phyloP scores from a whole-genome alignment of 2,888 invertebrate species.

The Beris chalybata region DNA sequence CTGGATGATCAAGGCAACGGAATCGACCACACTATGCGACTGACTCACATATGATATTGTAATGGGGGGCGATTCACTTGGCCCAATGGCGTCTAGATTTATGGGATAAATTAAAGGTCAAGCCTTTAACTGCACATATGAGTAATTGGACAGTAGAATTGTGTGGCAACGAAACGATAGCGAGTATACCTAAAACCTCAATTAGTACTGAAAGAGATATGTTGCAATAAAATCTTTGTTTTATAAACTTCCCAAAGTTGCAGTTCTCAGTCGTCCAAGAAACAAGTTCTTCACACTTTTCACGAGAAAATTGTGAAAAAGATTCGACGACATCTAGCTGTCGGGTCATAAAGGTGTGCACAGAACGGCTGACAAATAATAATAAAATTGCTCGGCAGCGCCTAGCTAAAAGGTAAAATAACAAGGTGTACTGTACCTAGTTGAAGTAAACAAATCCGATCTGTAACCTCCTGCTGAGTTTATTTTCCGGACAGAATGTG shows the following conservation, averaged over 20 bases:
- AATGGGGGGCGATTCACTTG: slow-evolving; percentile 18
- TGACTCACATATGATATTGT: neutral
- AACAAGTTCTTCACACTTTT: no score
- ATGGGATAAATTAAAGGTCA: slow-evolving; percentile 14
- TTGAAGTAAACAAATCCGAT: slow-evolving; percentile 12
- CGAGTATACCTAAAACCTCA: no score
- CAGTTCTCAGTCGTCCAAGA: no score
- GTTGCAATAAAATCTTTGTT: no score
- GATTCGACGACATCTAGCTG: no score
- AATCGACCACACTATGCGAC: no score
- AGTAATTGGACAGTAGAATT: slow-evolving; percentile 19
- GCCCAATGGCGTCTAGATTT: slow-evolving; percentile 19
- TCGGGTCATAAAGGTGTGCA: no score
- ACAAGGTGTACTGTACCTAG: neutral
- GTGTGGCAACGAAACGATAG: slow-evolving; percentile 7
- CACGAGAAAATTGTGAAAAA: no score
- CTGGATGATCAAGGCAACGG: neutral
- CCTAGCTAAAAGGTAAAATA: slow-evolving; percentile 6
- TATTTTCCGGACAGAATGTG: slow-evolving; percentile 31
- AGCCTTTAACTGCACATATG: slow-evolving; percentile 9
- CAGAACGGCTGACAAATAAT: slow-evolving; percentile 16
- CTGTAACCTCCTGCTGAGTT: slow-evolving; percentile 24
- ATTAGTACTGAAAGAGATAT: no score
- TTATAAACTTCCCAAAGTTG: no score
- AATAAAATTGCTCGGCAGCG: slow-evolving; percentile 9